Conservation (phyloP, 2,113 vertebrate species). For the Merops nubicus region DNA sequence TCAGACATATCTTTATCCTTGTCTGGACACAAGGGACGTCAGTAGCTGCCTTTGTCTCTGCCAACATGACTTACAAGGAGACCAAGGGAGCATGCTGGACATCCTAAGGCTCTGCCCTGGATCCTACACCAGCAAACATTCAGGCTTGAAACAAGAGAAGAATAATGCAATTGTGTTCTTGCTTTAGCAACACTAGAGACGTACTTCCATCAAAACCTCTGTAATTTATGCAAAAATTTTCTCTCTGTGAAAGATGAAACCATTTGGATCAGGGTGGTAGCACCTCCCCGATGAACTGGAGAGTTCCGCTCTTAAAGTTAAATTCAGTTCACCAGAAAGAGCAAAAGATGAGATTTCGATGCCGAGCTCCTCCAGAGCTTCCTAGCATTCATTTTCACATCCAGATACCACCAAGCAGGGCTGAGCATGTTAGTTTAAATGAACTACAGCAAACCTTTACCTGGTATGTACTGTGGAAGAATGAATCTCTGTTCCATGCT, state of each 20-base stretch:
- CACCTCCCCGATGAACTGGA: neutral
- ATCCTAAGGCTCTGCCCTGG: neutral
- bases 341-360: neutral
- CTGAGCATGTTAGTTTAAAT: slow-evolving; percentile 2
- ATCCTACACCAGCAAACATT: neutral
- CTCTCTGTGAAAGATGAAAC: neutral
- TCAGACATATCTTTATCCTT: neutral
- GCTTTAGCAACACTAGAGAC: neutral
- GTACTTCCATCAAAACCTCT: neutral
- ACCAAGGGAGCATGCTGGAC: neutral
- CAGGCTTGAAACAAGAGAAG: neutral
- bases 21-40: neutral
- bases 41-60: neutral
- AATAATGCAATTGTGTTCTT: neutral
- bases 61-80: fast-evolving
- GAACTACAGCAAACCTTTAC: neutral
- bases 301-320: neutral
- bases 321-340: neutral
- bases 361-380: neutral
- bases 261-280: neutral
- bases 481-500: neutral
- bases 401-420: neutral
- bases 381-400: slow-evolving; percentile 3
- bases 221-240: neutral
- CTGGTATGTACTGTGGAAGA: neutral